Conservation (phyloP, 2,797 vertebrate species). For the Euphonia xanthogaster region DNA sequence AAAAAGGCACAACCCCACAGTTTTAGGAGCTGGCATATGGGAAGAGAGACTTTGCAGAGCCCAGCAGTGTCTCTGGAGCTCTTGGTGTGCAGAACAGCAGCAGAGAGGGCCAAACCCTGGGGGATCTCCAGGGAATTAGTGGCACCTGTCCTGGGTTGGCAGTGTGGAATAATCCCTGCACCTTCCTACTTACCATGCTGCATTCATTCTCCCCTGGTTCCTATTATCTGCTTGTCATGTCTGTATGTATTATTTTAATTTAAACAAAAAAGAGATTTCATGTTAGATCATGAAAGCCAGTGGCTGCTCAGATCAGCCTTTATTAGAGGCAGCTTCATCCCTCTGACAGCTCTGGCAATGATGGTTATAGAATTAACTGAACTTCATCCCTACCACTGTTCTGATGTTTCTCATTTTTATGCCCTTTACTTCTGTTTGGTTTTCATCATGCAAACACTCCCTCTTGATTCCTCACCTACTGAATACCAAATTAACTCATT, state of each 20-base stretch:
- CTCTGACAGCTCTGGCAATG: slow-evolving; percentile 12
- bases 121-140: neutral
- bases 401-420: slow-evolving; percentile 4
- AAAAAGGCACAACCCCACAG: neutral
- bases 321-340: neutral
- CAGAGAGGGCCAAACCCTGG: fast-evolving
- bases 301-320: slow-evolving; percentile 14
- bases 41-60: neutral
- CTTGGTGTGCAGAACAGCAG: neutral
- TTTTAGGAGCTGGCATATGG: neutral
- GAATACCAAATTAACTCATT: neutral
- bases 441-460: neutral
- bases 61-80: fast-evolving
- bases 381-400: neutral
- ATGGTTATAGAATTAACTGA: neutral
- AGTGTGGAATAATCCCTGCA: neutral
- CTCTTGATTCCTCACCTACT: neutral
- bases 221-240: slow-evolving; percentile 25
- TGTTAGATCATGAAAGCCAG: neutral
- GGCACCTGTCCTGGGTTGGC: neutral
- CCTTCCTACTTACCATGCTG: neutral
- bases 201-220: neutral
- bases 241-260: slow-evolving; percentile 15
- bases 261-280: slow-evolving; percentile 44
- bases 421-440: neutral